phyloP scores from a whole-genome alignment of 2,888 invertebrate species.

The Stenotaenia linearis region DNA sequence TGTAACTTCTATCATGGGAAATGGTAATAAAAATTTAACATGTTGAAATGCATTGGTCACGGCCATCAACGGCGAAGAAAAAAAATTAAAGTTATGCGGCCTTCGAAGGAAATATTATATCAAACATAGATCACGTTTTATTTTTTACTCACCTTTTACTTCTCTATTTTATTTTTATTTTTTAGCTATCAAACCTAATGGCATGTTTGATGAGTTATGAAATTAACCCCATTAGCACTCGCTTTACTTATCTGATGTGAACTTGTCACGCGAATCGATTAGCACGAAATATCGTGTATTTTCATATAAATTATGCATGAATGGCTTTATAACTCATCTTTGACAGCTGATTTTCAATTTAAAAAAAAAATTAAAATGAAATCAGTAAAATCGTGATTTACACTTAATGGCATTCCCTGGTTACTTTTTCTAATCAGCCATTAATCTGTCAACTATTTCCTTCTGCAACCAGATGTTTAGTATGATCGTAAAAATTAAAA shows the following conservation, averaged over 20 bases:
- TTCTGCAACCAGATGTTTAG: background rate
- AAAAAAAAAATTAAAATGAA: background rate
- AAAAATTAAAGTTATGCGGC: background rate
- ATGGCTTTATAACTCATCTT: too few relatives aligned
- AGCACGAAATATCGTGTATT: background rate
- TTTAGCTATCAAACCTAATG: too few relatives aligned
- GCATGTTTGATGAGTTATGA: background rate
- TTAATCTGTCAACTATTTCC: background rate
- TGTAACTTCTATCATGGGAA: background rate
- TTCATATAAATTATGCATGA: too few relatives aligned
- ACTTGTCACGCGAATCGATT: background rate
- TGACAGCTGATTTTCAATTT: too few relatives aligned
- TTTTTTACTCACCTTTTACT: too few relatives aligned
- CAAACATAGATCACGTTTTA: background rate
- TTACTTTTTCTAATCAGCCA: background rate
- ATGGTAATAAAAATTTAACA: background rate
- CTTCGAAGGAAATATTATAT: background rate
- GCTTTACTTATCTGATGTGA: background rate
- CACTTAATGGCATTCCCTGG: background rate
- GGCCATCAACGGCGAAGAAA: background rate
- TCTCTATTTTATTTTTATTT: background rate
- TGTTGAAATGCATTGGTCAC: conserved; percentile 1
- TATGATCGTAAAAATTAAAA: background rate
- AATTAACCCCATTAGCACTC: background rate
- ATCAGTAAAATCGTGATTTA: background rate